Conservation (phyloP, 2,113 vertebrate species). For the Benitochromis conjunctus region DNA sequence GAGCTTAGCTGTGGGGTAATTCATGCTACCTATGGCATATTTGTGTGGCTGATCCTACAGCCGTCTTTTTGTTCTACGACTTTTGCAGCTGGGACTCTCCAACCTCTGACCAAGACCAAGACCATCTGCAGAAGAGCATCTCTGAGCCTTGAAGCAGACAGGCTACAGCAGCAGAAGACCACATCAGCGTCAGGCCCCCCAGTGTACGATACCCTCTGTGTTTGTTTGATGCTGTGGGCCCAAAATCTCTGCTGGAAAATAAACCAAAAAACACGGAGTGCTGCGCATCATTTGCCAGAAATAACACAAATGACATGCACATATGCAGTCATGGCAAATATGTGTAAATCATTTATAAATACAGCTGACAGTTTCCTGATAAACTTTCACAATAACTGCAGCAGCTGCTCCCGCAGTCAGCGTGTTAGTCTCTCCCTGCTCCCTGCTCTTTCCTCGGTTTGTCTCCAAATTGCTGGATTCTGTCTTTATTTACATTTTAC, state of each 20-base stretch:
- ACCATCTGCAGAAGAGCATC: too few species aligned
- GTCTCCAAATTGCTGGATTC: neutral
- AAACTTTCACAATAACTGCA: neutral
- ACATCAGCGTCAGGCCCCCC: neutral
- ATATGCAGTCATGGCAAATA: neutral
- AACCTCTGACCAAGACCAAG: too few species aligned
- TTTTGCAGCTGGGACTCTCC: neutral
- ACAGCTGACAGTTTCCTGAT: neutral
- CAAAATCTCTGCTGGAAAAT: neutral
- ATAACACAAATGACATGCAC: neutral
- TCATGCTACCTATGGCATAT: neutral
- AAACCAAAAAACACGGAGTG: neutral
- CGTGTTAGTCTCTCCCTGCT: neutral
- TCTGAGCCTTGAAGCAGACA: too few species aligned
- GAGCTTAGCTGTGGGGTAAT: neutral
- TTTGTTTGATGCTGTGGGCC: neutral
- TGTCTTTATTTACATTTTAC: neutral
- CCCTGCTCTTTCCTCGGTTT: too few species aligned
- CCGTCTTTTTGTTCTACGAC: neutral
- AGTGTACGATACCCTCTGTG: neutral
- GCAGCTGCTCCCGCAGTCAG: neutral
- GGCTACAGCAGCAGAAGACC: too few species aligned
- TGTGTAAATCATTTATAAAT: neutral
- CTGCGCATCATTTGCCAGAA: fast-evolving
- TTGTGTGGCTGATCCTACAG: neutral